phyloP scores from a whole-genome alignment of 2,113 vertebrate genomes.

The Pheucticus melanocephalus region DNA sequence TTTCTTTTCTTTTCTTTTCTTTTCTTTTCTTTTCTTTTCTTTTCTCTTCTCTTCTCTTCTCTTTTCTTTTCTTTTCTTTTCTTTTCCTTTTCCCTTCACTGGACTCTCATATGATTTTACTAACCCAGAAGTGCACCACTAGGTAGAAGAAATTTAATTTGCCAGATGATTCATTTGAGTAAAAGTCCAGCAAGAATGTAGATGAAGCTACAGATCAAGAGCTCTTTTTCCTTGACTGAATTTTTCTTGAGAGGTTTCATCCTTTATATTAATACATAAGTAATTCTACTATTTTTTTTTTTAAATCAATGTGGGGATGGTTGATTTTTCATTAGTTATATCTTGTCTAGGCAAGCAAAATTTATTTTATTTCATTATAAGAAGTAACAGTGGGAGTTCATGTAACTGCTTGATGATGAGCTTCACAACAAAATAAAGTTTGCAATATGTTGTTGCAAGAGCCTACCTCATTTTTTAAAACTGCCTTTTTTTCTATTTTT shows the following conservation, averaged over 20 bases:
- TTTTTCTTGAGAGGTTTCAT: neutral
- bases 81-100: neutral
- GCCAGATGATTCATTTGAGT: neutral
- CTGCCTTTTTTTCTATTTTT: neutral
- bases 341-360: neutral
- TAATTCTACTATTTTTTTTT: neutral
- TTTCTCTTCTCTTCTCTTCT: no score
- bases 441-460: neutral
- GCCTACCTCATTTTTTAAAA: neutral
- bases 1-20: neutral
- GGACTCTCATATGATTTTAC: neutral
- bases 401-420: neutral
- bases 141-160: neutral
- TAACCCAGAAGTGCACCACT: neutral
- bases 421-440: neutral
- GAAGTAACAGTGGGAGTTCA: neutral
- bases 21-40: neutral
- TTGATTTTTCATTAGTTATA: neutral
- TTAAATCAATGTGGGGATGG: accelerated
- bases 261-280: neutral
- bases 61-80: neutral
- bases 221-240: neutral
- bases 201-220: neutral
- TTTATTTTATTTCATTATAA: neutral
- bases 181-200: neutral